Evolutionary conservation across 2,113 vertebrate species (phyloP).

Genomic region (Perca schrenkii): DNA sequence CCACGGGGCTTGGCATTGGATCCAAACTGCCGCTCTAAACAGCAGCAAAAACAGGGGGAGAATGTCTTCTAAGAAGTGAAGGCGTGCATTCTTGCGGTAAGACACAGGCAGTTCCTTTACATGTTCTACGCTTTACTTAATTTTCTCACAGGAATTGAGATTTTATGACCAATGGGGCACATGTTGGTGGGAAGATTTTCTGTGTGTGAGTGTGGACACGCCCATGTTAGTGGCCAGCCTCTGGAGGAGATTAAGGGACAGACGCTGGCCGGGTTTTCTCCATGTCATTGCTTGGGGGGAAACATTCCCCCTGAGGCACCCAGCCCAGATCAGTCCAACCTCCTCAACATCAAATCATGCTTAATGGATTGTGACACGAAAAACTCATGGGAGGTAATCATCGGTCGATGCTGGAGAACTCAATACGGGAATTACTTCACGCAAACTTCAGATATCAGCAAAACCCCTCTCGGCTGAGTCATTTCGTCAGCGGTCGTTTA

Average conservation of each 20-base stretch:
- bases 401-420: background rate
- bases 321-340: constrained; percentile 36
- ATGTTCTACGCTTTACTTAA: constrained; percentile 81
- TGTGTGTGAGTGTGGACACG: constrained; percentile 28
- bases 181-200: constrained; percentile 69
- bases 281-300: constrained; percentile 42
- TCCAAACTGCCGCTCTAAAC: constrained; percentile 71
- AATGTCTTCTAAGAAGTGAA: constrained; percentile 78
- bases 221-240: constrained; percentile 53
- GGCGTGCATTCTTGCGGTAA: constrained; percentile 82
- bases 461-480: background rate
- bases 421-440: constrained; percentile 3
- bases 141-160: constrained; percentile 81
- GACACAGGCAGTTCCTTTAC: constrained; percentile 82
- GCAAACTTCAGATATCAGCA: background rate
- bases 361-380: constrained; percentile 9
- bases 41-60: constrained; percentile 62
- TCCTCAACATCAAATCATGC: constrained; percentile 37
- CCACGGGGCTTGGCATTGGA: constrained; percentile 78
- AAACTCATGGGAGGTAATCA: constrained; percentile 5
- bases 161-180: constrained; percentile 79
- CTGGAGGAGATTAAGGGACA: constrained; percentile 66
- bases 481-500: background rate
- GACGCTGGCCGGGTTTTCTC: constrained; percentile 61
- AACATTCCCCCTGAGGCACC: constrained; percentile 34